phyloP scores from a whole-genome alignment of 2,888 invertebrate species.

The Tholera decimalis region DNA sequence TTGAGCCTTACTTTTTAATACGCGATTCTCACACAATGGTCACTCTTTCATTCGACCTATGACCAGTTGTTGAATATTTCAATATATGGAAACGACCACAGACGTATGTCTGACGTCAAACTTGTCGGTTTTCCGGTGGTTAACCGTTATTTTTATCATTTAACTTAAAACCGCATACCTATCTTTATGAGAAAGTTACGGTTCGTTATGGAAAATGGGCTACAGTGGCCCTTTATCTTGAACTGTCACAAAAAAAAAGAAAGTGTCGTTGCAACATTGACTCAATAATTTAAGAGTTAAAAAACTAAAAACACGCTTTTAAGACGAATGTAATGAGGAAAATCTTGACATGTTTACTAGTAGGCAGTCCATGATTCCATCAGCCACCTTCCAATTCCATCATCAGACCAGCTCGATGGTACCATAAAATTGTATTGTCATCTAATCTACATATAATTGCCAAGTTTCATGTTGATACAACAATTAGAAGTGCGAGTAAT shows the following conservation, averaged over 20 bases:
- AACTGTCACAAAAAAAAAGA: constrained; percentile 22
- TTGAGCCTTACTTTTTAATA: constrained; percentile 3
- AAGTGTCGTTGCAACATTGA: background rate
- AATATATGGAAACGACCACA: constrained; percentile 17
- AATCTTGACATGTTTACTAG: no score
- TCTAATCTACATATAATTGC: no score
- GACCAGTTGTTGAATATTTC: constrained; percentile 4
- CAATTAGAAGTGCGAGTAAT: no score
- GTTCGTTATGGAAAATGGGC: constrained; percentile 12
- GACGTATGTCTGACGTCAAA: constrained; percentile 22
- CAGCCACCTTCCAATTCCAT: no score
- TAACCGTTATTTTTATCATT: constrained; percentile 23
- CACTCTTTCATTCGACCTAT: constrained; percentile 5
- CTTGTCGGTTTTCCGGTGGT: constrained; percentile 47
- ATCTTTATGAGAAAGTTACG: constrained; percentile 22
- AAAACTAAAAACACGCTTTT: no score
- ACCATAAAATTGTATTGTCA: no score
- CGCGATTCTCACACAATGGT: constrained; percentile 1
- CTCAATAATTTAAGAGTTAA: background rate
- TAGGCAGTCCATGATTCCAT: no score
- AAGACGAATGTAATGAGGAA: no score
- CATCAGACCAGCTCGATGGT: no score
- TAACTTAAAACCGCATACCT: constrained; percentile 37
- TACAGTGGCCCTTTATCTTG: background rate
- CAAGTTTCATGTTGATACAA: no score